phyloP scores from a whole-genome alignment of 2,113 vertebrate species.

The Ceratotherium simum region DNA sequence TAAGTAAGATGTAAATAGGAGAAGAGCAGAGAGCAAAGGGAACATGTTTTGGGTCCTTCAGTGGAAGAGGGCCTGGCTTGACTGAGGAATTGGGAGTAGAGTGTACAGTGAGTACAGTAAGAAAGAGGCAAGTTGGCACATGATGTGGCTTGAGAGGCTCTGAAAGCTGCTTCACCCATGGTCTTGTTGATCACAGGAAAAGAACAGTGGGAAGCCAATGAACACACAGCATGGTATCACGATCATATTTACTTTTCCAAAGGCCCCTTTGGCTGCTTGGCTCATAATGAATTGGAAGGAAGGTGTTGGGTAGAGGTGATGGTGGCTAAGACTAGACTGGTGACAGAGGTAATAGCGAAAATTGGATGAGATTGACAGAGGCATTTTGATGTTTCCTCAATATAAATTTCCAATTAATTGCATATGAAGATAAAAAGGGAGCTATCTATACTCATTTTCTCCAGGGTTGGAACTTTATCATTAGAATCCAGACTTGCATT shows the following conservation, averaged over 20 bases:
- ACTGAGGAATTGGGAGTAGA: no score
- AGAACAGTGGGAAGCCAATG: background rate
- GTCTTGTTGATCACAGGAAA: background rate
- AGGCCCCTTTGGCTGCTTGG: background rate
- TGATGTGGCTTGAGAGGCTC: no score
- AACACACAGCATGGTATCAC: background rate
- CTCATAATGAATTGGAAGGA: background rate
- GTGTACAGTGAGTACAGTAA: fast-evolving
- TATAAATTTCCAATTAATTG: background rate
- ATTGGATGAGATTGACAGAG: background rate
- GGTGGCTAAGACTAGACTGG: background rate
- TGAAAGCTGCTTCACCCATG: background rate
- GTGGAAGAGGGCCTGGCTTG: background rate
- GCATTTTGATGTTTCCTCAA: background rate
- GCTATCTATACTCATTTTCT: background rate
- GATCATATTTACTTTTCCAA: background rate
- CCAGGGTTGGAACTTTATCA: background rate
- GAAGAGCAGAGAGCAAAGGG: background rate
- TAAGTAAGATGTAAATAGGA: background rate
- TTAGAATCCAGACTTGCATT: background rate
- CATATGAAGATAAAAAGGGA: background rate
- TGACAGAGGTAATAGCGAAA: background rate
- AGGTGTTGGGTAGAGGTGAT: background rate
- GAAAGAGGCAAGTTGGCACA: background rate
- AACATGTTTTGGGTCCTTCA: background rate